Evolutionary conservation across 2,113 vertebrate species (phyloP), one percentile per base, ranked within the genome.

Genomic region (Azemiops feae): DNA sequence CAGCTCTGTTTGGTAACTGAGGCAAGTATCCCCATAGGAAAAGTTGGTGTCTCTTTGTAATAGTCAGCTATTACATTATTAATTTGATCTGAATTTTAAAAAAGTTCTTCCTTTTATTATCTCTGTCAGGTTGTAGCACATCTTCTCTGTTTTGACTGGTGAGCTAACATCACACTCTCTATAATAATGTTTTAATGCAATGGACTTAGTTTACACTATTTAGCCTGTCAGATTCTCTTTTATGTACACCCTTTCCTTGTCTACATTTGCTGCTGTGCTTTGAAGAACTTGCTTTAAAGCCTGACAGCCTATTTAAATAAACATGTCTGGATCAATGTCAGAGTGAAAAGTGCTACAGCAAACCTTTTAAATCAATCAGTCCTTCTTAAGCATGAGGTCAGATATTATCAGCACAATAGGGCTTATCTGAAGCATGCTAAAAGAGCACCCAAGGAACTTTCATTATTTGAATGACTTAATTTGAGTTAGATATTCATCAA

Each of bases 191-290:
- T 95, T 88, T 94, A 95, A 93, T 85, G 91, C 94, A 96, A 64
- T 52, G 93, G 95, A 95, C 95, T 96, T 96, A 94, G 92, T 90
- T 96, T 95, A 30, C 92, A 96, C 95, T 94, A 92, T 94, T 96
- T 91, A 93, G 92, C 47, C 81, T 94, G 89, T 95, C 27, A 4
- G 34, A 94, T 23, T 89, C 85, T 92, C 93, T 54, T 90, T 58
- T 52, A 52, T 0, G 0, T 95, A 91, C 96, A 95, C 53, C 30
- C 85, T 50, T 81, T 60, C n/a, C 74, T 55, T 89, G 88, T 92
- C 60, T 81, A 20, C n/a, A 91, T 89, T 89, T 96, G 90, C 0
- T 0, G 89, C 91, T 27, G 91, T 64, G 85, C 91, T 94, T 87
- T 93, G 92, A 96, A 96, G 95, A 89, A 1, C 52, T 52, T 95